A percentile compares a stretch with the other conserved stretches of the same genome.
Conservation (phyloP, 2,888 invertebrate genomes). For the Bembecia ichneumoniformis region DNA sequence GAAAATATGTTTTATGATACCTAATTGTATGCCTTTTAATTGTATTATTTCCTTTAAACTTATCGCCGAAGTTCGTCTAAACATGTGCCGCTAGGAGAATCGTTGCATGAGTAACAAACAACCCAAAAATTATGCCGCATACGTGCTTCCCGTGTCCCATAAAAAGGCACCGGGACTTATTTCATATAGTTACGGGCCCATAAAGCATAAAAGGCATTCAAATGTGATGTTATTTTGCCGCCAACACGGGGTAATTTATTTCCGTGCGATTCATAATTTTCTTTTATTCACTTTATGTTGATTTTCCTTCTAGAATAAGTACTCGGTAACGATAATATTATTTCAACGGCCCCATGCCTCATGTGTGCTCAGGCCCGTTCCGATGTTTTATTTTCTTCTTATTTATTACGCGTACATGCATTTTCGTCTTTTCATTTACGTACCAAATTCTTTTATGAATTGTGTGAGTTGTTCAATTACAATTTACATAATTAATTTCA, state of each 20-base stretch:
- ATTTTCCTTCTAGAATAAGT: slow-evolving; percentile 67
- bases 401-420: slow-evolving; percentile 28
- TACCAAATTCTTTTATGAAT: no score
- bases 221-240: slow-evolving; percentile 73
- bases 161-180: slow-evolving; percentile 59
- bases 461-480: no score
- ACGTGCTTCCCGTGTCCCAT: slow-evolving; percentile 63
- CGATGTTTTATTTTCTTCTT: slow-evolving; percentile 58
- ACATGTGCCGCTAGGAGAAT: neutral
- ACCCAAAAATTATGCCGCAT: slow-evolving; percentile 61
- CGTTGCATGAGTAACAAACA: slow-evolving; percentile 25
- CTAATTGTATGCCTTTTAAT: neutral
- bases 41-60: neutral
- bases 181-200: slow-evolving; percentile 68
- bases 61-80: neutral
- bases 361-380: slow-evolving; percentile 32
- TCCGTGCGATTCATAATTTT: slow-evolving; percentile 71
- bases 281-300: slow-evolving; percentile 74
- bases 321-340: slow-evolving; percentile 71
- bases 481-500: no score
- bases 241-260: slow-evolving; percentile 72
- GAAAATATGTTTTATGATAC: neutral
- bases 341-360: slow-evolving; percentile 67
- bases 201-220: slow-evolving; percentile 73
- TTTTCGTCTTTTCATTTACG: no score